Conservation (phyloP, 2,888 invertebrate genomes). For the Clistopyga incitator region DNA sequence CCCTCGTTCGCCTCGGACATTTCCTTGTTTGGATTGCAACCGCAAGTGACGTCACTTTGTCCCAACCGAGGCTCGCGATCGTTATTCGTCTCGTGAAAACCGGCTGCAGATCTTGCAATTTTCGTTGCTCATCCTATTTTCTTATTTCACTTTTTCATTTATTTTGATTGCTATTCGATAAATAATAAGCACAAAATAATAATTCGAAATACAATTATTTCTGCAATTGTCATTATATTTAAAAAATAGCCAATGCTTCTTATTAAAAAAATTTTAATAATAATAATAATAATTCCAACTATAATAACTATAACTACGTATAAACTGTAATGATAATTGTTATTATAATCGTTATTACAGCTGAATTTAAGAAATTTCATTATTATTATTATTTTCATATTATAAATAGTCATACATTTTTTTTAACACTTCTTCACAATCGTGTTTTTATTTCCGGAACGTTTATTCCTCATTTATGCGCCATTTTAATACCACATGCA, state of each 20-base stretch:
- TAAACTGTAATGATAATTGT: no score
- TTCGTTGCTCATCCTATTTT: slow-evolving; percentile 2
- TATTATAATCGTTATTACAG: no score
- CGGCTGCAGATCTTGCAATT: background rate
- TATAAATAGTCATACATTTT: background rate
- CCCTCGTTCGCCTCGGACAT: slow-evolving; percentile 65
- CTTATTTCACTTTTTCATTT: background rate
- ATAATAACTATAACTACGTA: no score
- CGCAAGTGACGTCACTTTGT: slow-evolving; percentile 74
- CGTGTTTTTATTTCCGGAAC: slow-evolving; percentile 3
- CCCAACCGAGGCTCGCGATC: slow-evolving; percentile 31
- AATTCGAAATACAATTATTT: background rate
- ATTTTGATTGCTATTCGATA: background rate
- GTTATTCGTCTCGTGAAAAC: slow-evolving; percentile 29
- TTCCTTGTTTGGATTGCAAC: slow-evolving; percentile 76
- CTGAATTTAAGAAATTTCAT: no score
- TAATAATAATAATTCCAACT: background rate
- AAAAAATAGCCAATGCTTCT: no score
- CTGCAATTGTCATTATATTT: background rate
- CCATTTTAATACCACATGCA: slow-evolving; percentile 8
- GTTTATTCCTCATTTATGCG: background rate
- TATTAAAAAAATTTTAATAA: background rate
- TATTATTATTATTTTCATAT: background rate
- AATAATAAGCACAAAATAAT: no score
- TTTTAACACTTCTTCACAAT: background rate